phyloP scores from a whole-genome alignment of 2,888 invertebrate species.

The Salpingus planirostris region DNA sequence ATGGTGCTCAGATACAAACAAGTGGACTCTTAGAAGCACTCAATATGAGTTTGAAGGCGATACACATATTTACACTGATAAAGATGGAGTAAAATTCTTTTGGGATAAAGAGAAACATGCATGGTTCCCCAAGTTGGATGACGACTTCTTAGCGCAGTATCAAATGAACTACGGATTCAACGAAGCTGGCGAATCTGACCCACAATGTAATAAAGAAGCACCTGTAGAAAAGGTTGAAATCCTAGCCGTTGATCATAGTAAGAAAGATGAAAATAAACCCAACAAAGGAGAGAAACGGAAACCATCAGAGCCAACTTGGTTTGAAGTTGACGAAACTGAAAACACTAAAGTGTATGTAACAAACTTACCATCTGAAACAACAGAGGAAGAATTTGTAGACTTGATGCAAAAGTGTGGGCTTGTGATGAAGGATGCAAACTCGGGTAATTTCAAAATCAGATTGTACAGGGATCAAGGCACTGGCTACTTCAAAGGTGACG shows the following conservation, averaged over 20 bases:
- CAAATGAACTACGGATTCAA: conserved; percentile 90
- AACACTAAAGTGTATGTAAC: conserved; percentile 96
- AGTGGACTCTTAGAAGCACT: conserved; percentile 46
- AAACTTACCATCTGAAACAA: conserved; percentile 80
- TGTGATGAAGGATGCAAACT: conserved; percentile 56
- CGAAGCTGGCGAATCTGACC: conserved; percentile 47
- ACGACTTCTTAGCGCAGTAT: conserved; percentile 92
- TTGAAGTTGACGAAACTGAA: conserved; percentile 76
- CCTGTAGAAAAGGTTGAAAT: conserved; percentile 14
- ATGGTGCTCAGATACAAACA: conserved; percentile 52
- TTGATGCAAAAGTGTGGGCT: conserved; percentile 96
- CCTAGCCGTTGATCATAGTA: conserved; percentile 5
- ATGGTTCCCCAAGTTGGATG: conserved; percentile 96
- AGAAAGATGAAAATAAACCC: conserved; percentile 22
- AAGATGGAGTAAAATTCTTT: conserved; percentile 82
- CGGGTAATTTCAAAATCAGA: conserved; percentile 41
- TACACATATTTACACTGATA: conserved; percentile 70
- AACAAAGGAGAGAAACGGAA: conserved; percentile 43
- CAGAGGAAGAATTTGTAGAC: conserved; percentile 81
- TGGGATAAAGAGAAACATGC: conserved; percentile 88
- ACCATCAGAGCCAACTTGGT: conserved; percentile 63
- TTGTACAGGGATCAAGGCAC: conserved; percentile 76
- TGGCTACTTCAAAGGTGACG: conserved; percentile 88
- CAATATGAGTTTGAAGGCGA: conserved; percentile 66
- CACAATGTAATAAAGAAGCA: background rate